A percentile compares a stretch with the other conserved stretches of the same genome.
These are phyloP conservation scores for Balanococcus diminutus DNA, from an alignment of 2,888 invertebrate species.

Conservation along the genomic window DNA sequence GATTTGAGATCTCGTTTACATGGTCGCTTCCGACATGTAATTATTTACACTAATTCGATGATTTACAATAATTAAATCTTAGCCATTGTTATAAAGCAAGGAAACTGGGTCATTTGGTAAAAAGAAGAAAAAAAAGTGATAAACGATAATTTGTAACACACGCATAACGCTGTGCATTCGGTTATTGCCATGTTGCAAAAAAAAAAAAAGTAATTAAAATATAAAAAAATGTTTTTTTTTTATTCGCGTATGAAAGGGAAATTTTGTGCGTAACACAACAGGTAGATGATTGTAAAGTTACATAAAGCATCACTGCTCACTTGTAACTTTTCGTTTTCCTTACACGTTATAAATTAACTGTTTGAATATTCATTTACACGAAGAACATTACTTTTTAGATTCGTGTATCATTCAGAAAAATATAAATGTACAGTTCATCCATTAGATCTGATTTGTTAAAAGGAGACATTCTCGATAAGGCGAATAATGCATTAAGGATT, in stretches of 20 bases:
- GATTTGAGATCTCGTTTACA: neutral
- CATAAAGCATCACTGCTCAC: neutral
- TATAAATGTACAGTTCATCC: neutral
- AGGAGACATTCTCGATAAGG: neutral
- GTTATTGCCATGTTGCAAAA: neutral
- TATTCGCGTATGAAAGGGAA: neutral
- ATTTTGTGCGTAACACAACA: neutral
- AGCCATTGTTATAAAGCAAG: neutral
- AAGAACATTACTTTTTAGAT: neutral
- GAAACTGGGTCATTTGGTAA: neutral
- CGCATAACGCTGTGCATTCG: neutral
- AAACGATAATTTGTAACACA: constrained; percentile 13
- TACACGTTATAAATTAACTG: neutral
- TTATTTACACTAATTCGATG: constrained; percentile 5
- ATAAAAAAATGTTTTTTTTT: neutral
- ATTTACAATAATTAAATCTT: constrained; percentile 12
- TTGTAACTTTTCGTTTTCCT: neutral
- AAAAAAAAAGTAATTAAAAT: constrained; percentile 4
- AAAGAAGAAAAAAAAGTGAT: neutral
- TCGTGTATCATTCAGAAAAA: neutral
- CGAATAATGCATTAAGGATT: neutral
- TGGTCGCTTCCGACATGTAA: constrained; percentile 14
- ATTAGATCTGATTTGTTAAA: neutral
- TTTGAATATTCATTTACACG: neutral
- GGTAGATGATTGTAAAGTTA: neutral